phyloP scores from a whole-genome alignment of 92 coral and sea anemone genomes.

The Phenganax marumi region DNA sequence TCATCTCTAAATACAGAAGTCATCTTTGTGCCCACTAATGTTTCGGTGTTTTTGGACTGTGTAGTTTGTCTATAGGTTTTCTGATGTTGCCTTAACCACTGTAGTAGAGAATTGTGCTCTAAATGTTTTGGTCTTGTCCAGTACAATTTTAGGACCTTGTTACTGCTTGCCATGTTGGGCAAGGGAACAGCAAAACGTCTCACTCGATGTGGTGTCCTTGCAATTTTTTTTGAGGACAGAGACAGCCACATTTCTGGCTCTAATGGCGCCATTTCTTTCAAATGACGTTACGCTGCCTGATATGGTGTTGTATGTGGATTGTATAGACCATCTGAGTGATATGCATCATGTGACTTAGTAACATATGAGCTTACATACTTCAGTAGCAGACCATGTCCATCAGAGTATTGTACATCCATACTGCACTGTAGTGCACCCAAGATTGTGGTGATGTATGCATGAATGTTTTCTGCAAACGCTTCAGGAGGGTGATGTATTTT shows the following conservation, averaged over 20 bases:
- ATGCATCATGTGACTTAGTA: slow-evolving; percentile 51
- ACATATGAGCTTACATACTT: no score
- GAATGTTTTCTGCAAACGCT: slow-evolving; percentile 29
- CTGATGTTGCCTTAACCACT: slow-evolving; percentile 26
- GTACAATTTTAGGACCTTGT: neutral
- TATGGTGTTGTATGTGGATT: neutral
- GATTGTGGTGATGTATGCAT: slow-evolving; percentile 49
- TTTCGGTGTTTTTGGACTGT: neutral
- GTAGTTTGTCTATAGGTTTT: neutral
- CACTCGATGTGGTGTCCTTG: no score
- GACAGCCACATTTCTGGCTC: no score
- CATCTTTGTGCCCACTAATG: slow-evolving; percentile 31
- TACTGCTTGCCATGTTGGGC: neutral
- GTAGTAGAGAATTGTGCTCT: neutral
- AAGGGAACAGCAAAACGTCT: slow-evolving; percentile 1
- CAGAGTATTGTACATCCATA: no score
- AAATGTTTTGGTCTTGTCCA: neutral
- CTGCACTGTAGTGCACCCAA: no score
- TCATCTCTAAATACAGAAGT: neutral
- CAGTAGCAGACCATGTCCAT: slow-evolving; percentile 46
- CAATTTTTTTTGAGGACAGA: no score
- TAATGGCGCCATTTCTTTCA: no score
- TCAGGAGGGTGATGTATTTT: slow-evolving; percentile 30
- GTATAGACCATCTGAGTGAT: slow-evolving; percentile 10
- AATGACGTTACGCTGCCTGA: no score